These are phyloP conservation scores for Plectrocnemia conspersa DNA, from an alignment of 1,140 invertebrate species.

Conservation along the genomic window DNA sequence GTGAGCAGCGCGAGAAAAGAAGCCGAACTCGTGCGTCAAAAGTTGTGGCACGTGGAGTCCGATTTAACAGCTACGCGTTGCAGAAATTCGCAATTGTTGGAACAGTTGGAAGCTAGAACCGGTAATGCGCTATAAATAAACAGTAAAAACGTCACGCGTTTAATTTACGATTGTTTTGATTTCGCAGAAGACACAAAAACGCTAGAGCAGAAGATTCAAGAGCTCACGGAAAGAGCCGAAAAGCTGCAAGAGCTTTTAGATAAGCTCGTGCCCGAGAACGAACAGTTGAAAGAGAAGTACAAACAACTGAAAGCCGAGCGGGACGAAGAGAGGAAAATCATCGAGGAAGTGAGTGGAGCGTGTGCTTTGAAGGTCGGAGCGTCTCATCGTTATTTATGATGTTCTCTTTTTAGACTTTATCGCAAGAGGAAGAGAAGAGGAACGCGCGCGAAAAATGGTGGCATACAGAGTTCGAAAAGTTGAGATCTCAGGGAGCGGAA, in stretches of 20 bases:
- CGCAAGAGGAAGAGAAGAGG: constrained; percentile 15
- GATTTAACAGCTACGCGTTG: constrained; percentile 44
- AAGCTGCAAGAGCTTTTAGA: constrained; percentile 43
- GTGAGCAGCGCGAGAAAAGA: constrained; percentile 48
- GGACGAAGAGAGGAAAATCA: constrained; percentile 39
- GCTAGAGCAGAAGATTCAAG: constrained; percentile 15
- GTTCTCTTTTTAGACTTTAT: constrained; percentile 1
- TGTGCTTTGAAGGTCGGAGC: no score
- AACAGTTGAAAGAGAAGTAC: constrained; percentile 42
- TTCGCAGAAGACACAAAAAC: constrained; percentile 22
- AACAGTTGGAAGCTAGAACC: constrained; percentile 42
- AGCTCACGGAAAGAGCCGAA: constrained; percentile 41
- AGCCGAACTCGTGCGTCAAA: constrained; percentile 46
- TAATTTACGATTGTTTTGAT: not conserved
- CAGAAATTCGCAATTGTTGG: constrained; percentile 45
- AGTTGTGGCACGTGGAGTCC: constrained; percentile 44
- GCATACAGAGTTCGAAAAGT: constrained; percentile 44
- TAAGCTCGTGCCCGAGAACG: constrained; percentile 39
- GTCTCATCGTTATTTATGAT: no score
- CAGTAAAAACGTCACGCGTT: not conserved
- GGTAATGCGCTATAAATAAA: no score
- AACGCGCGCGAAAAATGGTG: constrained; percentile 44
- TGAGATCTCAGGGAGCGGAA: constrained; percentile 46
- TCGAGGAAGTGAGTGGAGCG: constrained; percentile 19
- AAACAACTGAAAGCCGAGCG: constrained; percentile 42